phyloP scores from a whole-genome alignment of 2,113 vertebrate species.

The Numenius arquata region DNA sequence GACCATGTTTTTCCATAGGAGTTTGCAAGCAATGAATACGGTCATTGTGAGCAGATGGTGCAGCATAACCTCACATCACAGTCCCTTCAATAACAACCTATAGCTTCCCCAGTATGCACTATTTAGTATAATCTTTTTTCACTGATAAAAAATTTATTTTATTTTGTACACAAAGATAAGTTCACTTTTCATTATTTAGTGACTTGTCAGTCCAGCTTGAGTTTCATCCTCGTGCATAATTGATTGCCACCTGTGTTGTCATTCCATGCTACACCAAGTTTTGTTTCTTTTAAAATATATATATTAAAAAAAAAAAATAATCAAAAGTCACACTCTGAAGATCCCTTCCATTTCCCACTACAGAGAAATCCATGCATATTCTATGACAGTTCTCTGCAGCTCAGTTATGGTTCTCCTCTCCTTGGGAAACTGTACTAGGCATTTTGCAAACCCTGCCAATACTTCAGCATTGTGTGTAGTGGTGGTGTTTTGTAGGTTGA shows the following conservation, averaged over 20 bases:
- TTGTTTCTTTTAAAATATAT: neutral
- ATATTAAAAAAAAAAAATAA: neutral
- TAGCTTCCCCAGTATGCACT: neutral
- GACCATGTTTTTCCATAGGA: neutral
- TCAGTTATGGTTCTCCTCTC: neutral
- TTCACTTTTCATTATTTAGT: constrained; percentile 19
- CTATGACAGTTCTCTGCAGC: neutral
- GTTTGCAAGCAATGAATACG: neutral
- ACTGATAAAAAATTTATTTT: constrained; percentile 2
- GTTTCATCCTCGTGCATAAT: neutral
- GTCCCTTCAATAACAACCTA: neutral
- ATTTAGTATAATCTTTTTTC: neutral
- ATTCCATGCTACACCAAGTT: neutral
- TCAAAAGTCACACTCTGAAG: neutral
- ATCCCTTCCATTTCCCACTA: neutral
- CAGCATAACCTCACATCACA: neutral
- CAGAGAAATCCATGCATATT: neutral
- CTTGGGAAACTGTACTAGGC: neutral
- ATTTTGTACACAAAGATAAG: neutral
- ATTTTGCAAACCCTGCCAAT: neutral
- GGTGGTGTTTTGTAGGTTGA: neutral
- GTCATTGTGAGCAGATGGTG: neutral
- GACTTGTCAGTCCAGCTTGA: neutral
- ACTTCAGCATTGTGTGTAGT: neutral
- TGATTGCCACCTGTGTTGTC: neutral